These are phyloP conservation scores for Leptobrachium ailaonicum DNA, from an alignment of 2,113 vertebrate species.

Conservation along the genomic window DNA sequence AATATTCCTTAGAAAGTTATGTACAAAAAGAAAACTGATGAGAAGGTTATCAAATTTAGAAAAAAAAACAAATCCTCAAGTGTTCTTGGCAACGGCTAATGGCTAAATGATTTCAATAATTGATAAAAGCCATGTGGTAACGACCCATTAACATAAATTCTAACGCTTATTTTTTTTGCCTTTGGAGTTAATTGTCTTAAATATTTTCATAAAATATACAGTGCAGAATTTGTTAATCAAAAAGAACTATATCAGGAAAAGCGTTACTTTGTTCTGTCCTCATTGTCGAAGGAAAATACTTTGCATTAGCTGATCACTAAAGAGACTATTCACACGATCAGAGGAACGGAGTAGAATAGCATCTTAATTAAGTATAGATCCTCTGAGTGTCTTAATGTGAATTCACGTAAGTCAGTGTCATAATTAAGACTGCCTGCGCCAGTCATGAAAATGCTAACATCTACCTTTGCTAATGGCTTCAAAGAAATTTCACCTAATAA, in stretches of 20 bases:
- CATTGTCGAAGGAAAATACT: conserved; percentile 35
- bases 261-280: neutral
- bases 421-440: conserved; percentile 22
- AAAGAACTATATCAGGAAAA: conserved; percentile 11
- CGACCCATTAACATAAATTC: conserved; percentile 15
- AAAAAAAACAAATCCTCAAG: conserved; percentile 5
- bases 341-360: conserved; percentile 31
- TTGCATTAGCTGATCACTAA: conserved; percentile 34
- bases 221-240: conserved; percentile 22
- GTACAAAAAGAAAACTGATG: neutral
- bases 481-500: conserved; percentile 20
- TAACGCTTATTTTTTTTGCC: neutral
- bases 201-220: conserved; percentile 23
- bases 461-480: conserved; percentile 28
- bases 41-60: conserved; percentile 8
- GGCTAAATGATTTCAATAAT: conserved; percentile 1
- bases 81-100: conserved; percentile 1
- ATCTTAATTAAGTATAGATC: conserved; percentile 40
- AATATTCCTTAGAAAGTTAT: neutral
- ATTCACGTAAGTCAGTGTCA: conserved; percentile 20
- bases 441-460: conserved; percentile 17
- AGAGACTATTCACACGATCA: conserved; percentile 30
- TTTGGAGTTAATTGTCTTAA: conserved; percentile 17
- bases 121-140: conserved; percentile 22
- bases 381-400: conserved; percentile 32